Evolutionary conservation across 2,113 vertebrate species (phyloP).

Genomic region (Sebastes schlegelii): DNA sequence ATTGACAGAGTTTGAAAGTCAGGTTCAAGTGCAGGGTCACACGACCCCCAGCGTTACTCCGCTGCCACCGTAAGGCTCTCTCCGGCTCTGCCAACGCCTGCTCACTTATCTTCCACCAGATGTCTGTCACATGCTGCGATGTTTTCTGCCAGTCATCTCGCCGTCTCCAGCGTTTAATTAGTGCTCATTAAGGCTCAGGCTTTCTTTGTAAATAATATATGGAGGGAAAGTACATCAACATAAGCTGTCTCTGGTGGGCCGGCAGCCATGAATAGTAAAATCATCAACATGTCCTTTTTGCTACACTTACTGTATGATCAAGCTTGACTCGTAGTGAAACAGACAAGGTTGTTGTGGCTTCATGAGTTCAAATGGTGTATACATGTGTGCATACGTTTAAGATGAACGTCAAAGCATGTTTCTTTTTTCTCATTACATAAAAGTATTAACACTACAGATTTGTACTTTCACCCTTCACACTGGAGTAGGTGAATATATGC

Average conservation of each 20-base stretch:
- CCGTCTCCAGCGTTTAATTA: slow-evolving; percentile 80
- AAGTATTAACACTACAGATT: slow-evolving; percentile 4
- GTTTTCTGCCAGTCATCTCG: slow-evolving; percentile 81
- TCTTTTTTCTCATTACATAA: background rate
- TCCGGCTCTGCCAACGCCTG: slow-evolving; percentile 39
- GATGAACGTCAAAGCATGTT: background rate
- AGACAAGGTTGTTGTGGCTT: slow-evolving; percentile 29
- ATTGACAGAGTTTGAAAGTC: slow-evolving; percentile 77
- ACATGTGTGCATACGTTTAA: no score
- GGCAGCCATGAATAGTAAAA: slow-evolving; percentile 64
- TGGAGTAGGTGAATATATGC: slow-evolving; percentile 12
- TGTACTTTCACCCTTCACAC: slow-evolving; percentile 29
- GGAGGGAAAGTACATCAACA: slow-evolving; percentile 69
- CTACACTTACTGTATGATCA: slow-evolving; percentile 43
- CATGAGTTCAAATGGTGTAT: slow-evolving; percentile 4
- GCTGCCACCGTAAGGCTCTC: slow-evolving; percentile 35
- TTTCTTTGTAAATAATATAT: slow-evolving; percentile 83
- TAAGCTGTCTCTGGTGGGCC: slow-evolving; percentile 71
- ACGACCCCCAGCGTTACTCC: slow-evolving; percentile 57
- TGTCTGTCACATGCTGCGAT: slow-evolving; percentile 79
- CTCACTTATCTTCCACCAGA: slow-evolving; percentile 74
- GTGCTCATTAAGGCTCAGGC: slow-evolving; percentile 76
- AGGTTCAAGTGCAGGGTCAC: slow-evolving; percentile 74
- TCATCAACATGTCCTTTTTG: slow-evolving; percentile 50
- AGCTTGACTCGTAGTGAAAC: background rate